These are phyloP conservation scores for Tyrophagus putrescentiae DNA, from an alignment of 1,140 invertebrate genomes.

Conservation along the genomic window DNA sequence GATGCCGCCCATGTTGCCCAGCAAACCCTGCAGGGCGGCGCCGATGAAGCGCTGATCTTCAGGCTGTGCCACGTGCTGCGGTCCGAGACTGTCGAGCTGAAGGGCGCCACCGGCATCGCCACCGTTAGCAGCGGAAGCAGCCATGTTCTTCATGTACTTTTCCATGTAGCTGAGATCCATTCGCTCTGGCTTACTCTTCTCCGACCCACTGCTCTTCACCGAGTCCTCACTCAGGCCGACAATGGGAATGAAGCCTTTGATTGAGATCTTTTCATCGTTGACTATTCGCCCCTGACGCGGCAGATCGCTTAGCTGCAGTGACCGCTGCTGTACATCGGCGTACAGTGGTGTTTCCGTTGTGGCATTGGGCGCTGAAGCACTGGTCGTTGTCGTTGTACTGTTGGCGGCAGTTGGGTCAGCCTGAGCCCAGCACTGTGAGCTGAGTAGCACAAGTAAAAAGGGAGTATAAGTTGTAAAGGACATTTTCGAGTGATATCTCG, in stretches of 20 bases:
- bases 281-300: constrained; percentile 24
- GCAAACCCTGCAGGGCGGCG: constrained; percentile 19
- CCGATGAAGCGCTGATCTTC: constrained; percentile 20
- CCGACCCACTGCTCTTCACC: background rate
- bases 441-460: no score
- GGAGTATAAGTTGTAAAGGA: no score
- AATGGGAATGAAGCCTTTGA: constrained; percentile 27
- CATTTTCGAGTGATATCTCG: no score
- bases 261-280: constrained; percentile 23
- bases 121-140: background rate
- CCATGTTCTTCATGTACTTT: background rate
- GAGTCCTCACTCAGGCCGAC: constrained; percentile 21
- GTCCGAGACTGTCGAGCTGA: background rate
- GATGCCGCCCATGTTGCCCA: background rate
- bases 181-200: background rate
- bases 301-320: background rate
- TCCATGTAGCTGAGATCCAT: background rate
- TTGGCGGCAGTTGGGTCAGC: no score
- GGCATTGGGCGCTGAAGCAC: background rate
- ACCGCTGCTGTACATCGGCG: background rate
- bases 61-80: constrained; percentile 13
- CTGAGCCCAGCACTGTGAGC: no score
- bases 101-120: constrained; percentile 7
- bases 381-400: no score
- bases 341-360: background rate